Conservation (phyloP, 2,113 vertebrate genomes). For the Myocastor coypus region DNA sequence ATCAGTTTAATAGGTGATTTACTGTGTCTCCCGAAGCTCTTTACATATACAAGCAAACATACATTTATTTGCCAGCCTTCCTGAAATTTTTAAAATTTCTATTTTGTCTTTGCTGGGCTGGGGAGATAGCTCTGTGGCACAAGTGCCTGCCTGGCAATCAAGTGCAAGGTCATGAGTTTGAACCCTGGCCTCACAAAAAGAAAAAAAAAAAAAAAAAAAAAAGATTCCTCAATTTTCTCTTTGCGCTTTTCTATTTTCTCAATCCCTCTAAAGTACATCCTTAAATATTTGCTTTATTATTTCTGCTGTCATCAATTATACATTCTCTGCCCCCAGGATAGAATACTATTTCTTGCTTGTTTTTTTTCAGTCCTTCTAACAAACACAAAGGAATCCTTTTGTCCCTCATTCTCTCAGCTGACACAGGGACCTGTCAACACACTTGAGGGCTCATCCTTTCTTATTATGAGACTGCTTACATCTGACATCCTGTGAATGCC, state of each 20-base stretch:
- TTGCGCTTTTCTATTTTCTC: conserved; percentile 43
- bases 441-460: conserved; percentile 32
- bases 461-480: not conserved
- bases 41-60: not conserved
- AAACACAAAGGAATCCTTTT: conserved; percentile 68
- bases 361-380: conserved; percentile 42
- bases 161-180: no score
- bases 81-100: conserved; percentile 30
- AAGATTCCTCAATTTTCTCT: not conserved
- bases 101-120: no score
- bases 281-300: conserved; percentile 51
- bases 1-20: conserved; percentile 33
- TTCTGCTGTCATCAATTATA: conserved; percentile 61
- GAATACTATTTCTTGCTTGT: conserved; percentile 26
- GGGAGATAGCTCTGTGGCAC: no score
- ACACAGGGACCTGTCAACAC: conserved; percentile 41
- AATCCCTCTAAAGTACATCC: conserved; percentile 24
- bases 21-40: not conserved
- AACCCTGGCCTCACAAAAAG: no score
- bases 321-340: not conserved
- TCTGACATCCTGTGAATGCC: not conserved
- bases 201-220: no score
- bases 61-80: conserved; percentile 9
- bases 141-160: no score
- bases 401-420: conserved; percentile 57